Evolutionary conservation across 1,140 invertebrate genomes (phyloP).

Genomic region (Cyclargus thomasi): DNA sequence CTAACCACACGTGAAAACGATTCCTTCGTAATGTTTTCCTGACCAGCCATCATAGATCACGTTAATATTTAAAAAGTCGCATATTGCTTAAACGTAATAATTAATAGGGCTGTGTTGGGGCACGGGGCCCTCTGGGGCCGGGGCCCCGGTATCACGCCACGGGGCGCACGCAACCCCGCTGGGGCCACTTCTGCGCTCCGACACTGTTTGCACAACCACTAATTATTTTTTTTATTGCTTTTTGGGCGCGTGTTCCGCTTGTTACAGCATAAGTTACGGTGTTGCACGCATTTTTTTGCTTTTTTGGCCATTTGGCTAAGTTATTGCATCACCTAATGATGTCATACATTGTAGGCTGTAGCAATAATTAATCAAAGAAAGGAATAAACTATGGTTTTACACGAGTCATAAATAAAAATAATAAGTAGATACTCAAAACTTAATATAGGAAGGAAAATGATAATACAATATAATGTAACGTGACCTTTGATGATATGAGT

Average conservation of each 20-base stretch:
- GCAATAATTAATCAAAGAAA: too few species aligned
- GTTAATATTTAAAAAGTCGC: slow-evolving; percentile 4
- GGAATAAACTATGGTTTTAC: too few species aligned
- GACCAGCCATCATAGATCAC: background rate
- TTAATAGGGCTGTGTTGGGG: slow-evolving; percentile 20
- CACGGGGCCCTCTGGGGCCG: slow-evolving; percentile 26
- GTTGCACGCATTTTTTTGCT: too few species aligned
- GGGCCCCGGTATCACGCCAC: slow-evolving; percentile 28
- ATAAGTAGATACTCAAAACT: too few species aligned
- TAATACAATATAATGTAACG: too few species aligned
- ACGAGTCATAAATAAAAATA: too few species aligned
- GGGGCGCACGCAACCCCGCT: slow-evolving; percentile 32
- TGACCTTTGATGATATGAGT: too few species aligned
- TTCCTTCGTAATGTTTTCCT: background rate
- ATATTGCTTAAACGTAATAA: slow-evolving; percentile 20
- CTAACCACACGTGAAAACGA: background rate
- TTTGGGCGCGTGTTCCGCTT: background rate
- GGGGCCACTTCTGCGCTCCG: slow-evolving; percentile 30
- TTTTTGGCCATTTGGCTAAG: too few species aligned
- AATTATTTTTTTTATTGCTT: slow-evolving; percentile 30
- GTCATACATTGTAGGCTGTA: too few species aligned
- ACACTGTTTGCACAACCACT: slow-evolving; percentile 32
- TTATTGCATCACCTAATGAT: too few species aligned
- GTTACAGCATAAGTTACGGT: background rate
- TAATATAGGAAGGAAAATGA: too few species aligned